Conservation (phyloP, 2,113 vertebrate species). For the Melanerpes aurifrons region DNA sequence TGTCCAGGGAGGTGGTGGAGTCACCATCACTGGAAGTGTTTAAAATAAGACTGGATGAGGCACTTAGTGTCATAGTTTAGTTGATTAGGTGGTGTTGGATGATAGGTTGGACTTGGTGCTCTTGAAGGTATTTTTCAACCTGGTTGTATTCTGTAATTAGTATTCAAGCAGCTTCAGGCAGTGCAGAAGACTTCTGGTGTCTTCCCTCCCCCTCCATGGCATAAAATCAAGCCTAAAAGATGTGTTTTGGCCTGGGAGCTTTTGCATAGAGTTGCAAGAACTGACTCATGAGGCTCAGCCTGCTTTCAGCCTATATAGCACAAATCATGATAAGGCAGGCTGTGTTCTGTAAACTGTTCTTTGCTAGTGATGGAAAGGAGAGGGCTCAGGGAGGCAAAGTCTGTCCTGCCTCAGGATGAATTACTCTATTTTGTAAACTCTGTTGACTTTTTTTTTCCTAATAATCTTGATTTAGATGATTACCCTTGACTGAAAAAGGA, state of each 20-base stretch:
- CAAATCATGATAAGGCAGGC: not conserved
- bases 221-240: slow-evolving; percentile 21
- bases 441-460: not conserved
- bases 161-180: slow-evolving; percentile 1
- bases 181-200: not conserved
- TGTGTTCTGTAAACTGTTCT: slow-evolving; percentile 28
- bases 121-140: no score
- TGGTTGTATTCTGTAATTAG: not conserved
- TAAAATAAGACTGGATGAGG: no score
- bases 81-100: no score
- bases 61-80: no score
- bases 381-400: not conserved
- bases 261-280: slow-evolving; percentile 7
- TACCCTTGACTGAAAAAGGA: slow-evolving; percentile 34
- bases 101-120: no score
- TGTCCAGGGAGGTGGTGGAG: no score
- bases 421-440: slow-evolving; percentile 19
- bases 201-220: not conserved
- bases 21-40: no score
- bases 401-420: not conserved
- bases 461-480: not conserved
- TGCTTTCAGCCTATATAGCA: slow-evolving; percentile 2
- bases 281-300: slow-evolving; percentile 19
- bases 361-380: not conserved
- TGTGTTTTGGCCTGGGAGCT: slow-evolving; percentile 32